These are phyloP conservation scores for Bufotes viridis DNA, from an alignment of 2,797 vertebrate genomes.

Conservation along the genomic window DNA sequence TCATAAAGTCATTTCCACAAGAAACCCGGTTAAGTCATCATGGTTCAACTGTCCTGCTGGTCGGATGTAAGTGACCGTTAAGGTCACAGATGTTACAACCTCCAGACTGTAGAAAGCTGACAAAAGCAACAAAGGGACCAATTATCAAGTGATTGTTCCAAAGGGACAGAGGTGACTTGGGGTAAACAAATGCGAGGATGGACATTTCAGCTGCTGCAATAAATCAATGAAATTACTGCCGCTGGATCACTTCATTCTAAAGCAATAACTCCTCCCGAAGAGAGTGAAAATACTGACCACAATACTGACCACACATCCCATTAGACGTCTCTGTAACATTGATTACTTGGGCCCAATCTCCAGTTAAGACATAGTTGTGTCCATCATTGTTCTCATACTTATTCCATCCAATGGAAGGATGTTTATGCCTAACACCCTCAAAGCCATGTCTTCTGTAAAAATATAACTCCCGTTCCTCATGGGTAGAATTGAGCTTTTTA, in stretches of 20 bases:
- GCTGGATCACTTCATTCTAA: conserved; percentile 1
- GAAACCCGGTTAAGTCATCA: conserved; percentile 31
- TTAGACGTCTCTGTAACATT: not conserved
- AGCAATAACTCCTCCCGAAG: not conserved
- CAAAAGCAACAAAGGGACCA: conserved; percentile 54
- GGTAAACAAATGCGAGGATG: conserved; percentile 38
- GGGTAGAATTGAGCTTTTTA: not conserved
- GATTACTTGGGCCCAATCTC: not conserved
- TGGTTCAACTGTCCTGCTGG: not conserved
- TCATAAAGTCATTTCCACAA: conserved; percentile 1
- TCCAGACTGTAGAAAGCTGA: conserved; percentile 11
- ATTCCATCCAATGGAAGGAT: not conserved
- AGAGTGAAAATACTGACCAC: not conserved
- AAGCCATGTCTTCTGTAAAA: not conserved
- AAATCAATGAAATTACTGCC: conserved; percentile 26
- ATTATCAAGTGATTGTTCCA: conserved; percentile 42
- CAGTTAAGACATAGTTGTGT: not conserved
- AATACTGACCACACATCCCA: not conserved
- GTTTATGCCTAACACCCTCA: not conserved
- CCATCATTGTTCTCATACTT: not conserved
- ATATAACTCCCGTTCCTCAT: not conserved
- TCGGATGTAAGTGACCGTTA: conserved; percentile 43
- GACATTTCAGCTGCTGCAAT: conserved; percentile 41
- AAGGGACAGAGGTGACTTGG: conserved; percentile 44
- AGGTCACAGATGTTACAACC: conserved; percentile 54